These are phyloP conservation scores for Apodemus agrarius DNA, from an alignment of 2,797 vertebrate genomes.

Conservation along the genomic window DNA sequence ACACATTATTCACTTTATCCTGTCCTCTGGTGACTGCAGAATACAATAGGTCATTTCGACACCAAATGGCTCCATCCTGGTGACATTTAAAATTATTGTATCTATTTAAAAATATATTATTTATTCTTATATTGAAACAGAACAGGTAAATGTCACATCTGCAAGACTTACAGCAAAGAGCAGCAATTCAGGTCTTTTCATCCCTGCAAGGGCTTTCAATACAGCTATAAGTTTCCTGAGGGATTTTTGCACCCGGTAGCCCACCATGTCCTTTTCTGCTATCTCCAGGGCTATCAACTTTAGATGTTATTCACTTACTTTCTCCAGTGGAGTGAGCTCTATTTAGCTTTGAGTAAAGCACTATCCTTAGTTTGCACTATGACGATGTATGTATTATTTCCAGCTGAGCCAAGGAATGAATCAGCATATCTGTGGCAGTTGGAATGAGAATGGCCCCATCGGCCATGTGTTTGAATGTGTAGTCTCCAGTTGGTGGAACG, in stretches of 20 bases:
- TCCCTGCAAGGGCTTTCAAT: background rate
- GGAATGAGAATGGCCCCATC: background rate
- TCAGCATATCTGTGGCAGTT: background rate
- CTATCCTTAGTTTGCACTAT: background rate
- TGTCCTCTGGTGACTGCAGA: background rate
- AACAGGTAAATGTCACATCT: background rate
- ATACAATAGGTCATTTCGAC: background rate
- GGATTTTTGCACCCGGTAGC: background rate
- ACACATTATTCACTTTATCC: background rate
- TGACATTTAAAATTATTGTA: conserved; percentile 29
- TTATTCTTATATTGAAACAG: conserved; percentile 31
- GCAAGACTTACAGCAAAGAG: background rate
- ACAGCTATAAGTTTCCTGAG: background rate
- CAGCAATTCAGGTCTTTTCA: background rate
- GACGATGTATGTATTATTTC: no score
- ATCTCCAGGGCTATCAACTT: background rate
- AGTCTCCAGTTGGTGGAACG: background rate
- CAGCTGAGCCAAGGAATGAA: background rate
- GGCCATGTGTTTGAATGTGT: background rate
- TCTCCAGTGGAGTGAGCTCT: background rate
- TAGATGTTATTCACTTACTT: background rate
- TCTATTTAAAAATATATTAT: background rate
- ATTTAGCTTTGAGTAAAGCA: background rate
- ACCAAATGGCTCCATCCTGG: background rate
- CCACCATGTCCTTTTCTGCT: background rate